phyloP scores from a whole-genome alignment of 2,888 invertebrate species.

The Erebia ligea region DNA sequence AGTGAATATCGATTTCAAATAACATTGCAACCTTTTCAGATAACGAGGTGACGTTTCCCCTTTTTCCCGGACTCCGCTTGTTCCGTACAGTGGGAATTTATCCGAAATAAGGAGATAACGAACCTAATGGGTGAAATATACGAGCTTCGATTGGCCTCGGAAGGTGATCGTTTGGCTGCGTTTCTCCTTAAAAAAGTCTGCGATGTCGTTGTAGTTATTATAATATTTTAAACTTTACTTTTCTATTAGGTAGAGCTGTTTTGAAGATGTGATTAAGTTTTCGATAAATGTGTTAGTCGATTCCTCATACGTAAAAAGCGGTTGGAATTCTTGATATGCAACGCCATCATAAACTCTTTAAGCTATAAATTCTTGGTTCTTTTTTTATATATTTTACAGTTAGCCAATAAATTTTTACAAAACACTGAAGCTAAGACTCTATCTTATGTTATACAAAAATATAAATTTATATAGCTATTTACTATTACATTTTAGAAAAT shows the following conservation, averaged over 20 bases:
- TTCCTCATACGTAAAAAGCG: no score
- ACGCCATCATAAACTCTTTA: no score
- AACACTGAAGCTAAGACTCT: no score
- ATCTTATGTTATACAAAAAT: no score
- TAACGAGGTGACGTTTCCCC: slow-evolving; percentile 82
- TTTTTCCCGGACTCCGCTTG: slow-evolving; percentile 68
- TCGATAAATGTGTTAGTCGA: no score
- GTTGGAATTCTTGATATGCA: no score
- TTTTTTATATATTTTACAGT: no score
- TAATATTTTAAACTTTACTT: not conserved
- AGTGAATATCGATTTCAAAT: slow-evolving; percentile 83
- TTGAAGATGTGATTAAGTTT: no score
- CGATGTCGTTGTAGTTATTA: not conserved
- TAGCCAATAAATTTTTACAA: no score
- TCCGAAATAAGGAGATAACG: slow-evolving; percentile 82
- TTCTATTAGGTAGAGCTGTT: no score
- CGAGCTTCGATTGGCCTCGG: slow-evolving; percentile 60
- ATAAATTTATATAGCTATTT: no score
- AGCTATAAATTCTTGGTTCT: no score
- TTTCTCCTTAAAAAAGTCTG: not conserved
- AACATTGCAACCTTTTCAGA: slow-evolving; percentile 83
- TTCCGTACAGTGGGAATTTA: slow-evolving; percentile 76
- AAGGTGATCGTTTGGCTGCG: slow-evolving; percentile 24
- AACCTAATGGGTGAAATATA: slow-evolving; percentile 69
- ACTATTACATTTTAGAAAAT: not conserved